These are phyloP conservation scores for Pachliopta kotzebuea DNA, from an alignment of 2,888 invertebrate species.

Conservation along the genomic window DNA sequence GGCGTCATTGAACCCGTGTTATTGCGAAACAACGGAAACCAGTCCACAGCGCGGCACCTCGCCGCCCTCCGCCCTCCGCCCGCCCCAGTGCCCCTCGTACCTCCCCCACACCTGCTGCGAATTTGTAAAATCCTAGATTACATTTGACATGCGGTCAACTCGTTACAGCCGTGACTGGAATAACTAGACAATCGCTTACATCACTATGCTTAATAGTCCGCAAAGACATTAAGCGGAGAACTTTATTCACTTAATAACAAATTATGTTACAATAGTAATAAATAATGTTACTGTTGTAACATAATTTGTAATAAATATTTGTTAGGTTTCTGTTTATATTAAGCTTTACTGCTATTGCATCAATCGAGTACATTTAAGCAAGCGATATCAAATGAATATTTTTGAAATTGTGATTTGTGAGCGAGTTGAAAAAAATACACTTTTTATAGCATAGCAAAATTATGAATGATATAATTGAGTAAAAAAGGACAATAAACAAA, in stretches of 20 bases:
- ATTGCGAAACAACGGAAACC: conserved; percentile 81
- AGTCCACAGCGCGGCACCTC: conserved; percentile 54
- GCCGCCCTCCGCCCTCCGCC: conserved; percentile 36
- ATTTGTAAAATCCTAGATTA: conserved; percentile 78
- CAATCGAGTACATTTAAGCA: too few species aligned
- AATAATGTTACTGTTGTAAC: neutral
- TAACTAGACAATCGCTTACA: conserved; percentile 54
- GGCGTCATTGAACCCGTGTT: conserved; percentile 77
- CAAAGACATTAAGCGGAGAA: conserved; percentile 33
- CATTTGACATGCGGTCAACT: conserved; percentile 71
- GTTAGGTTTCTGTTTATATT: too few species aligned
- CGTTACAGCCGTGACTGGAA: conserved; percentile 61
- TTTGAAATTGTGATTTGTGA: too few species aligned
- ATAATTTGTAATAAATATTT: neutral
- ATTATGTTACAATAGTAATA: neutral
- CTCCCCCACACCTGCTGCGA: conserved; percentile 69
- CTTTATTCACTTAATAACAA: conserved; percentile 6
- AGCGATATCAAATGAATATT: too few species aligned
- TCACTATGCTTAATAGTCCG: conserved; percentile 49
- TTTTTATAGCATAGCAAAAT: too few species aligned
- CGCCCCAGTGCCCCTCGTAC: conserved; percentile 34
- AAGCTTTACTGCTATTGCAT: too few species aligned
- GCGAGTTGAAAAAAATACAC: too few species aligned
- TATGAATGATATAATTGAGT: too few species aligned
- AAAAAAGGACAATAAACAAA: too few species aligned